These are phyloP conservation scores for Oncorhynchus kisutch DNA, from an alignment of 2,113 vertebrate species.

Conservation along the genomic window DNA sequence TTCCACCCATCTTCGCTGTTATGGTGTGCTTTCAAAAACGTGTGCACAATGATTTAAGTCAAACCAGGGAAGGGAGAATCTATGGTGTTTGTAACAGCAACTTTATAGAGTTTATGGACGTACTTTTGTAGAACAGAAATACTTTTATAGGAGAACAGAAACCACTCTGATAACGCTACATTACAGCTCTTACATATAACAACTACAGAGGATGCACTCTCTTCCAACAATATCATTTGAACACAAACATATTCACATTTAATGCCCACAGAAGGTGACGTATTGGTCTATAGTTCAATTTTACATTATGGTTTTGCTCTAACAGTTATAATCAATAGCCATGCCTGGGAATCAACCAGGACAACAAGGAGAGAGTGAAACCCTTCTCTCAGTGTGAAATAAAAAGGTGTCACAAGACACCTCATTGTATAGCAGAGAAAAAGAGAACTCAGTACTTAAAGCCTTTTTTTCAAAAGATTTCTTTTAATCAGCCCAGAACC, in stretches of 20 bases:
- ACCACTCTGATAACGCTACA: too few species aligned
- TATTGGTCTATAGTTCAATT: background rate
- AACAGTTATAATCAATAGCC: background rate
- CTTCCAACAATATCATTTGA: background rate
- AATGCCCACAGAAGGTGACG: background rate
- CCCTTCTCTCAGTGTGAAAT: constrained; percentile 13
- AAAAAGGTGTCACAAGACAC: constrained; percentile 36
- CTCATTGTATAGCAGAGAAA: constrained; percentile 42
- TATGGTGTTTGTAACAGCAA: background rate
- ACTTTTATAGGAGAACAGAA: too few species aligned
- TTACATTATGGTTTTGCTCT: background rate
- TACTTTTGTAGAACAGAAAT: too few species aligned
- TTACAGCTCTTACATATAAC: too few species aligned
- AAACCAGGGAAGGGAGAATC: constrained; percentile 16
- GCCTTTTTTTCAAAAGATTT: constrained; percentile 38
- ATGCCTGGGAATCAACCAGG: background rate
- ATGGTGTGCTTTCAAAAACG: constrained; percentile 36
- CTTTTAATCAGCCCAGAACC: constrained; percentile 62
- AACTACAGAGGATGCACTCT: too few species aligned
- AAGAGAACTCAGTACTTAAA: constrained; percentile 37
- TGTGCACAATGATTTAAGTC: constrained; percentile 41
- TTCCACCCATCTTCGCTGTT: constrained; percentile 47
- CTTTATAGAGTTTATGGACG: too few species aligned
- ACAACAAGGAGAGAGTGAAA: constrained; percentile 14
- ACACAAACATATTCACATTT: constrained; percentile 6